Percentiles rank a stretch among this genome's conserved stretches.
Evolutionary conservation across 1,140 invertebrate species (phyloP).

Genomic region (Oscheius sp.): DNA sequence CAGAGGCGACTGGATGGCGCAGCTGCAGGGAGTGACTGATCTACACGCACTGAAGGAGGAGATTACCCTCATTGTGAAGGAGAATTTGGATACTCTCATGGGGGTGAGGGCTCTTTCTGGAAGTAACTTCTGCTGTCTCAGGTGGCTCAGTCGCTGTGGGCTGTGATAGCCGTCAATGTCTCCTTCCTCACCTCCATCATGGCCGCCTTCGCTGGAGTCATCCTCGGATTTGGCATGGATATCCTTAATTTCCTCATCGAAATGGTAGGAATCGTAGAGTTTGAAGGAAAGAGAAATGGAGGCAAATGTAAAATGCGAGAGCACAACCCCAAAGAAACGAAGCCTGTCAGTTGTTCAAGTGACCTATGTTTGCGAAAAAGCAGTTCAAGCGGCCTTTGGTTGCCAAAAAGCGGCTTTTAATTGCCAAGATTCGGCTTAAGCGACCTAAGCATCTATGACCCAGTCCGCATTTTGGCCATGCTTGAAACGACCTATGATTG

Average conservation of each 20-base stretch:
- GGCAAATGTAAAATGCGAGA: too few species aligned
- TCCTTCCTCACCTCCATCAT: slow-evolving; percentile 81
- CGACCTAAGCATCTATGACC: too few species aligned
- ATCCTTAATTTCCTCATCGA: slow-evolving; percentile 88
- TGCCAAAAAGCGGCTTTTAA: too few species aligned
- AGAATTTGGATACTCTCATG: slow-evolving; percentile 84
- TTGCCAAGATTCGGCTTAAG: too few species aligned
- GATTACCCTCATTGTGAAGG: slow-evolving; percentile 72
- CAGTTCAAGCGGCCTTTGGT: too few species aligned
- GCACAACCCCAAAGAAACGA: too few species aligned
- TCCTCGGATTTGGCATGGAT: slow-evolving; percentile 86
- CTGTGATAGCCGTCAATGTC: slow-evolving; percentile 84
- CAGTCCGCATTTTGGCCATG: too few species aligned
- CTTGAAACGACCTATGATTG: too few species aligned
- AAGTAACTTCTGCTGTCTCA: slow-evolving; percentile 46
- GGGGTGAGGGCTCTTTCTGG: slow-evolving; percentile 68
- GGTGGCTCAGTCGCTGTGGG: slow-evolving; percentile 83
- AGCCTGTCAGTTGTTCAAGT: too few species aligned
- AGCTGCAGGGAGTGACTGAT: slow-evolving; percentile 69
- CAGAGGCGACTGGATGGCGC: slow-evolving; percentile 73
- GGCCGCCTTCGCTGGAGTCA: slow-evolving; percentile 78
- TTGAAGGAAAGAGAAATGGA: too few species aligned
- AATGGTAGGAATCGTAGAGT: too few species aligned
- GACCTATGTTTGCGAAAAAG: too few species aligned
- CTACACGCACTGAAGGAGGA: slow-evolving; percentile 70